A percentile compares a stretch with the other conserved stretches of the same genome.
Conservation (phyloP, 2,113 vertebrate species). For the Petroica traversi region DNA sequence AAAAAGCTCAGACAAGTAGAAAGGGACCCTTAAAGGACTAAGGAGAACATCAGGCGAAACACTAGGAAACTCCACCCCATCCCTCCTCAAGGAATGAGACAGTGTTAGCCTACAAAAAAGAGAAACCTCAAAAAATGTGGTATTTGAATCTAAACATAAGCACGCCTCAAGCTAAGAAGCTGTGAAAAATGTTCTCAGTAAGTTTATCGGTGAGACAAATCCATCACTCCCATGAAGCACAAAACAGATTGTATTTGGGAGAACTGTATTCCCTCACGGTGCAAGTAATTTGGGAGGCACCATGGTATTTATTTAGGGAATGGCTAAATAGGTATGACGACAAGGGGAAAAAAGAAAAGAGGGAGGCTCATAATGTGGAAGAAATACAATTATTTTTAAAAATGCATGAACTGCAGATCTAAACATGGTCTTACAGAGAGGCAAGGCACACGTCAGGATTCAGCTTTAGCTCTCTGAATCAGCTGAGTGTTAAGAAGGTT, state of each 20-base stretch:
- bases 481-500: not conserved
- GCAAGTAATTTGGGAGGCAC: not conserved
- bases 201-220: not conserved
- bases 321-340: slow-evolving; percentile 30
- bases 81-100: not conserved
- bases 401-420: not conserved
- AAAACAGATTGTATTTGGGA: not conserved
- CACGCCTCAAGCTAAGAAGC: not conserved
- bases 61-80: not conserved
- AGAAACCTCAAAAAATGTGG: not conserved
- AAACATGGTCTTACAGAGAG: not conserved
- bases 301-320: slow-evolving; percentile 33
- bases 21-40: not conserved
- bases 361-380: not conserved
- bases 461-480: not conserved
- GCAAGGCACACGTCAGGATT: not conserved
- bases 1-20: not conserved
- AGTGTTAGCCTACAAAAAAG: not conserved
- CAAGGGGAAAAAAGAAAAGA: not conserved
- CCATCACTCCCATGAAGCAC: not conserved
- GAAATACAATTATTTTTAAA: slow-evolving; percentile 24
- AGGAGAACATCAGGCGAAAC: not conserved
- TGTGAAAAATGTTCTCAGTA: slow-evolving; percentile 6
- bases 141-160: slow-evolving; percentile 13
- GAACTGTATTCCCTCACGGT: not conserved